A percentile compares a stretch with the other conserved stretches of the same genome.
These are phyloP conservation scores for Megalopta genalis DNA, from an alignment of 1,140 invertebrate species.

Conservation along the genomic window DNA sequence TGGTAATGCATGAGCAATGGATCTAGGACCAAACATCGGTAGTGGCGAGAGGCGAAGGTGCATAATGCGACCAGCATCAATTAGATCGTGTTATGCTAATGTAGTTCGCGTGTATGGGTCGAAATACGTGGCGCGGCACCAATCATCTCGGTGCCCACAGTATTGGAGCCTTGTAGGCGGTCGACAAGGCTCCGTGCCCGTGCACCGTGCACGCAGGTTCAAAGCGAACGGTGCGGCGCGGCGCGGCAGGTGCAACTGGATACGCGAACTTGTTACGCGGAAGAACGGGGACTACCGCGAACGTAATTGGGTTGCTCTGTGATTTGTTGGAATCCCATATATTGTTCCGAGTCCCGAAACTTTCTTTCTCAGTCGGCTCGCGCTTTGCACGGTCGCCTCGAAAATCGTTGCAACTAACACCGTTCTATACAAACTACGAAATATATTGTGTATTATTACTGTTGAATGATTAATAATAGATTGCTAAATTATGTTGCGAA, in stretches of 20 bases:
- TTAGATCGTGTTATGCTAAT: slow-evolving; percentile 74
- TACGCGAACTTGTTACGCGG: slow-evolving; percentile 43
- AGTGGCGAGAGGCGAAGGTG: slow-evolving; percentile 23
- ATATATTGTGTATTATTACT: too few species aligned
- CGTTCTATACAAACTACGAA: too few species aligned
- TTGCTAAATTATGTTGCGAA: too few species aligned
- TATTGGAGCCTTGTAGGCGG: slow-evolving; percentile 55
- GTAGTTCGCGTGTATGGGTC: slow-evolving; percentile 33
- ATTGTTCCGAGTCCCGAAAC: neutral
- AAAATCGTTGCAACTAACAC: too few species aligned
- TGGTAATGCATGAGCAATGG: neutral
- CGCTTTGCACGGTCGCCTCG: too few species aligned
- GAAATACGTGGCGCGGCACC: slow-evolving; percentile 29
- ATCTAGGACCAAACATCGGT: neutral
- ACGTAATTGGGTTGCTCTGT: slow-evolving; percentile 1
- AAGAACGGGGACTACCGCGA: slow-evolving; percentile 36
- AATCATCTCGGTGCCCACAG: slow-evolving; percentile 60
- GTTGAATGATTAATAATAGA: too few species aligned
- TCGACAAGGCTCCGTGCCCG: slow-evolving; percentile 41
- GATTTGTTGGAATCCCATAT: neutral
- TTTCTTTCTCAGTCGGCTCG: neutral
- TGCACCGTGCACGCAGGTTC: slow-evolving; percentile 17
- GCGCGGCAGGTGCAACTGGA: slow-evolving; percentile 47
- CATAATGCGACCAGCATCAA: slow-evolving; percentile 61
- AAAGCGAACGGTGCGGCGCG: slow-evolving; percentile 17